Conservation (phyloP, 23 tunicate genomes). For the Ciona savignyi region DNA sequence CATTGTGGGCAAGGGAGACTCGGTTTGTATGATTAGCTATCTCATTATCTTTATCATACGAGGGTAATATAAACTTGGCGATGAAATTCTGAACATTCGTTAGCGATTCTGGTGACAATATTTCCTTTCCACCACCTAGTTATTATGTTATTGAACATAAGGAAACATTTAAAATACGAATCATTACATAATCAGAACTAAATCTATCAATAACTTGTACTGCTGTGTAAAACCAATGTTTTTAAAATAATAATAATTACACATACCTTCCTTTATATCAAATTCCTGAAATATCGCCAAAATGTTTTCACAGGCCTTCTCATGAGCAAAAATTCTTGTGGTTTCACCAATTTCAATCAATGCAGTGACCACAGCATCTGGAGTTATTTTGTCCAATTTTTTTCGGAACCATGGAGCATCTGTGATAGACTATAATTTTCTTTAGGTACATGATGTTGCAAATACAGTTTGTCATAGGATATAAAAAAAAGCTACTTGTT, state of each 20-base stretch:
- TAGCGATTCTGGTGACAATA: background rate
- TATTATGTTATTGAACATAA: background rate
- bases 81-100: constrained; percentile 10
- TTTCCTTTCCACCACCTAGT: constrained; percentile 16
- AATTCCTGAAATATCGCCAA: constrained; percentile 16
- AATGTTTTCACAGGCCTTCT: constrained; percentile 35
- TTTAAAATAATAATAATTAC: too few relatives aligned
- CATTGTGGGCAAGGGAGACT: constrained; percentile 35
- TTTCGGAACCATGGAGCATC: constrained; percentile 58
- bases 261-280: constrained; percentile 8
- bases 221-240: too few relatives aligned
- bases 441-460: too few relatives aligned
- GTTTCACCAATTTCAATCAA: constrained; percentile 47
- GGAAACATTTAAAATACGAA: too few relatives aligned
- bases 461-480: too few relatives aligned
- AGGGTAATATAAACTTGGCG: constrained; percentile 21
- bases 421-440: constrained; percentile 16
- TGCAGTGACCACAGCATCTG: constrained; percentile 35
- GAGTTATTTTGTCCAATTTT: constrained; percentile 26
- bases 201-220: too few relatives aligned
- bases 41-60: constrained; percentile 10
- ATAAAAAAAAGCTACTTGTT: too few relatives aligned
- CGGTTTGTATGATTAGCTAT: constrained; percentile 35
- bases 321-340: constrained; percentile 33
- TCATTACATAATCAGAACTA: too few relatives aligned